Evolutionary conservation across 2,797 vertebrate genomes (phyloP).

Genomic region (Urocyon cinereoargenteus): DNA sequence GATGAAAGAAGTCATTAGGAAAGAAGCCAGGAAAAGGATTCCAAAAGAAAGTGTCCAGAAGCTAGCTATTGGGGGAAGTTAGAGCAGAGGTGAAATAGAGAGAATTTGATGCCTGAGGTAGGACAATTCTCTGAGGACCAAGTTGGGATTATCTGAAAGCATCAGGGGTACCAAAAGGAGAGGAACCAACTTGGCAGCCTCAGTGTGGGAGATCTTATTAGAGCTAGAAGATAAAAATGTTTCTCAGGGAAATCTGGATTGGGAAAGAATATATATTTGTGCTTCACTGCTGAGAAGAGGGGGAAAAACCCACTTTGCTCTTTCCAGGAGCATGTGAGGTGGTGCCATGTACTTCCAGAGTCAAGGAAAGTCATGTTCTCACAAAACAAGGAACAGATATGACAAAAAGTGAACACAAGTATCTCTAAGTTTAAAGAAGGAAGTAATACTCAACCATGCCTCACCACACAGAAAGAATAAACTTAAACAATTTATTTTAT

Average conservation of each 20-base stretch:
- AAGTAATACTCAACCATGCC: neutral
- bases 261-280: conserved; percentile 16
- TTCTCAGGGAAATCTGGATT: conserved; percentile 37
- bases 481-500: neutral
- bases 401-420: neutral
- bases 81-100: neutral
- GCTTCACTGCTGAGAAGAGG: neutral
- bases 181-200: neutral
- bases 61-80: neutral
- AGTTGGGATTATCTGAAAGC: neutral
- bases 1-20: conserved; percentile 33
- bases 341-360: neutral
- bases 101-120: neutral
- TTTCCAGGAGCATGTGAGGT: neutral
- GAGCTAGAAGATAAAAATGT: neutral
- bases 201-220: neutral
- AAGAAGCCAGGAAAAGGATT: conserved; percentile 35
- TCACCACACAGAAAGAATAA: neutral
- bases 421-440: conserved; percentile 19
- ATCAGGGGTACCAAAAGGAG: neutral
- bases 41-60: neutral
- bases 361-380: neutral
- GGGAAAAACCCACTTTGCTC: neutral
- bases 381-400: neutral
- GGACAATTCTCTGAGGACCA: neutral